Percentiles rank a stretch among this genome's conserved stretches.
These are phyloP conservation scores for Drosophila sechellia DNA, from an alignment of 1,140 invertebrate species.

Conservation along the genomic window DNA sequence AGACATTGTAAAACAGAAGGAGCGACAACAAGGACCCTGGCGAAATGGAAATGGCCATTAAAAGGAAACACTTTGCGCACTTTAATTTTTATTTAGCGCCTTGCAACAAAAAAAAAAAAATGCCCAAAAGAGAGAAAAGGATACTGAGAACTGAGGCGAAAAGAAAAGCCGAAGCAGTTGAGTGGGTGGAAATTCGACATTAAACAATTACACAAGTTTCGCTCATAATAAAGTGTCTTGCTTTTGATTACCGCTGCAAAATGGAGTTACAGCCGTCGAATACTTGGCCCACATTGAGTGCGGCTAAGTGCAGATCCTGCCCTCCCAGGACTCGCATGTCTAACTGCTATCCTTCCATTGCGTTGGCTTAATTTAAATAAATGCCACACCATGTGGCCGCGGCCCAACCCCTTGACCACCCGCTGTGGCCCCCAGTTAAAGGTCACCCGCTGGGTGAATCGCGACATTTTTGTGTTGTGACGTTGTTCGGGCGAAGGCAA, in stretches of 20 bases:
- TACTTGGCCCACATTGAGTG: slow-evolving; percentile 32
- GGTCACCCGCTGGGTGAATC: slow-evolving; percentile 67
- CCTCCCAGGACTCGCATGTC: slow-evolving; percentile 55
- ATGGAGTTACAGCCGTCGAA: slow-evolving; percentile 2
- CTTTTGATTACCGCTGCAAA: slow-evolving; percentile 21
- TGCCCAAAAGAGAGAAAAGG: slow-evolving; percentile 28
- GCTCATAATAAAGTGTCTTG: slow-evolving; percentile 19
- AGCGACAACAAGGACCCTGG: slow-evolving; percentile 54
- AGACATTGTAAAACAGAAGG: slow-evolving; percentile 69
- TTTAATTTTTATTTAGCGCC: slow-evolving; percentile 80
- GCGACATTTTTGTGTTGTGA: slow-evolving; percentile 60
- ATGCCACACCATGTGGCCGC: slow-evolving; percentile 60
- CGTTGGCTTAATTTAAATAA: slow-evolving; percentile 72
- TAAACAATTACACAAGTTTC: slow-evolving; percentile 30
- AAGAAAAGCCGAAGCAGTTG: slow-evolving; percentile 6
- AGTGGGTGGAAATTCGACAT: slow-evolving; percentile 27
- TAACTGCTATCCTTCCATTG: slow-evolving; percentile 56
- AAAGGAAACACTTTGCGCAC: slow-evolving; percentile 75
- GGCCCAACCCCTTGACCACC: slow-evolving; percentile 32
- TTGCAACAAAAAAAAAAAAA: slow-evolving; percentile 37
- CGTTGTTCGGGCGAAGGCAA: slow-evolving; percentile 55
- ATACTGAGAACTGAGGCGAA: neutral
- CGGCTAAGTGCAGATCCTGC: slow-evolving; percentile 3
- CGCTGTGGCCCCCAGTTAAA: slow-evolving; percentile 23
- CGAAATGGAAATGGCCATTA: slow-evolving; percentile 57